Conservation (phyloP, 2,797 vertebrate species). For the Antennarius maculatus region DNA sequence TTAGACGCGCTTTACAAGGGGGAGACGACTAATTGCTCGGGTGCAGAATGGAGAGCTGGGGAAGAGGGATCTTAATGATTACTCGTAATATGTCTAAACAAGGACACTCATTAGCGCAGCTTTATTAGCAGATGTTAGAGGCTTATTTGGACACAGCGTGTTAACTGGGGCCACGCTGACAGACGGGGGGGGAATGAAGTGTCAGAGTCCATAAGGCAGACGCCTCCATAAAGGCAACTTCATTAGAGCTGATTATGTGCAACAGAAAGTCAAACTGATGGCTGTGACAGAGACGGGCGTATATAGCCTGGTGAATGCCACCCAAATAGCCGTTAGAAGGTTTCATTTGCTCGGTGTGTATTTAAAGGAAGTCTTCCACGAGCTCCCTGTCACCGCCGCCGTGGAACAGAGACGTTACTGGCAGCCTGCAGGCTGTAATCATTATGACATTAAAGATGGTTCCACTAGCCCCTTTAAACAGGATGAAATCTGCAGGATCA, state of each 20-base stretch:
- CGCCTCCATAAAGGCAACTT: conserved; percentile 47
- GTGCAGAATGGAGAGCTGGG: conserved; percentile 50
- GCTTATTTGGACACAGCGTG: conserved; percentile 72
- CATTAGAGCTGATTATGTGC: conserved; percentile 58
- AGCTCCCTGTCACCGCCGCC: conserved; percentile 14
- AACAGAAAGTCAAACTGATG: conserved; percentile 41
- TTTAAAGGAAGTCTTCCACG: conserved; percentile 22
- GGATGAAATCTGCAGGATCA: conserved; percentile 51
- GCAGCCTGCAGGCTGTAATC: conserved; percentile 41
- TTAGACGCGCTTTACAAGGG: conserved; percentile 57
- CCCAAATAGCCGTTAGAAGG: conserved; percentile 6
- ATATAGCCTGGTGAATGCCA: conserved; percentile 1
- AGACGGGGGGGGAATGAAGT: conserved; percentile 50
- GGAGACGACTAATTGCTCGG: conserved; percentile 65
- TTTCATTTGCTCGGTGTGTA: conserved; percentile 28
- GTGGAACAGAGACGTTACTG: conserved; percentile 22
- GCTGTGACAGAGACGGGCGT: conserved; percentile 8
- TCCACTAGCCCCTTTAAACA: conserved; percentile 58
- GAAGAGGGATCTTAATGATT: conserved; percentile 70
- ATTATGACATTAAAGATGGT: conserved; percentile 54
- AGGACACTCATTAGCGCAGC: conserved; percentile 72
- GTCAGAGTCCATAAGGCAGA: conserved; percentile 61
- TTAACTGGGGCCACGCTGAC: conserved; percentile 61
- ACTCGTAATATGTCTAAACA: conserved; percentile 80
- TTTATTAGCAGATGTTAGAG: conserved; percentile 75